Base-by-base conservation (phyloP, 2,888 invertebrate species). In the Meandrusa payeni region DNA sequence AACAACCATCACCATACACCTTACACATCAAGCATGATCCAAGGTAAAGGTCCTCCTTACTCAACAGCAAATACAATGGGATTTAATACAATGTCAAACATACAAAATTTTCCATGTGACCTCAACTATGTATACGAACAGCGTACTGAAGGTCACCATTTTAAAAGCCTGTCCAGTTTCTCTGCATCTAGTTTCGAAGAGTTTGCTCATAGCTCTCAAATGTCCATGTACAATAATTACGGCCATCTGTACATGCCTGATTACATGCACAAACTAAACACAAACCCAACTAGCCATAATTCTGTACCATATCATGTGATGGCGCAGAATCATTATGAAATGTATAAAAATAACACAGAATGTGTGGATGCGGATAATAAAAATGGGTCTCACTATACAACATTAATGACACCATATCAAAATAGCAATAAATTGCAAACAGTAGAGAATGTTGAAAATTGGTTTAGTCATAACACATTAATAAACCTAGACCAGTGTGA, bases 371-470 rank as follows among this genome's bases (percentile, higher is more conserved):
- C 68, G 51, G 91, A 91, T 58, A 86, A 71, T 57, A 82, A 87
- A 57, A 73, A 64, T 51, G 83, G 88, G 36, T 89, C 92, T 58
- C 73, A 80, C 54, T 94, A 93, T 72, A 91, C 92, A 24, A 93
- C 90, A 64, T 77, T 94, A 61, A 92, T 90, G 77, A 89, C 92
- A 42, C 89, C 87, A 77, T 90, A 90, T 76, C 89, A 89, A 66
- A 72, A 70, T 76, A 90, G 89, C 66, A 92, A 89, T 78, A 93
- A 94, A 77, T 83, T 94, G 57, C 94, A 94, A 58, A 72, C 81
- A 17, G 83, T 88, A 59, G 90, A 90, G 50, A 89, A 86, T 57
- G 82, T 85, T 52, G 83, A 87, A 51, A 86, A 85, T 51, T 87
- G 87, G 86, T 86, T 78, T 59, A 85, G 85, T 69, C 85, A 86